Evolutionary conservation across 2,888 invertebrate species (phyloP), one percentile per base, ranked within the genome.

Genomic region (Cosmopolites sordidus): DNA sequence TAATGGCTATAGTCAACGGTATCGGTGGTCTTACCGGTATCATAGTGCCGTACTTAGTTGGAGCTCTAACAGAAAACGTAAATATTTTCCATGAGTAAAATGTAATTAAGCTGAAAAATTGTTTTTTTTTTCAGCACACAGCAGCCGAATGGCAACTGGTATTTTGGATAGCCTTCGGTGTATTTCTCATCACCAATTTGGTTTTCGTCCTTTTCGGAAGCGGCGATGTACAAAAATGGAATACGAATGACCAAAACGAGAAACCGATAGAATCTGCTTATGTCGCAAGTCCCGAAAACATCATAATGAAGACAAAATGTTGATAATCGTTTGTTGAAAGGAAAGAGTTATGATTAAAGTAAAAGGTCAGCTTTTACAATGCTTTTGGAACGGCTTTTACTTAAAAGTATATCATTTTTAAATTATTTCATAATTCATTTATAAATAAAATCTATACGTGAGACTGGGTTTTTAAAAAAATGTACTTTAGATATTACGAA

Each of bases 1-100:
- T 81, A 39, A 81, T 82, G 59, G 82, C 81, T 0, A 75, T 83
- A 22, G 79, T 78, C 1, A 83, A 82, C 61, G 83, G 83, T 0
- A 70, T 80, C 18, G 82, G 80, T 1, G 79, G 80, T 1, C 65
- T 82, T 15, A 78, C 80, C 6, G 83, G 83, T 11, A 81, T 81
- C 51, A 68, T 81, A n/a, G 78, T 80, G 1, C 82, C 83, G 0
- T 79, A 79, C 63, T 64, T 81, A 39, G 71, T 80, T 44, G 82
- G 82, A 40, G 70, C 78, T 46, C 67, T 84, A 58, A 82, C 83
- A 5, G 79, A 81, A 53, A 77, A 83, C 71, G 80, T 80, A 68
- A 78, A 78, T 76, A 56, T 40, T 16, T 16, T 16, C 8, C 3
- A 11, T 33, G 5, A 33, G 3, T 6, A 12, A 6, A 33, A 5